Conservation (phyloP, 2,797 vertebrate species). For the Meriones psammophilus region DNA sequence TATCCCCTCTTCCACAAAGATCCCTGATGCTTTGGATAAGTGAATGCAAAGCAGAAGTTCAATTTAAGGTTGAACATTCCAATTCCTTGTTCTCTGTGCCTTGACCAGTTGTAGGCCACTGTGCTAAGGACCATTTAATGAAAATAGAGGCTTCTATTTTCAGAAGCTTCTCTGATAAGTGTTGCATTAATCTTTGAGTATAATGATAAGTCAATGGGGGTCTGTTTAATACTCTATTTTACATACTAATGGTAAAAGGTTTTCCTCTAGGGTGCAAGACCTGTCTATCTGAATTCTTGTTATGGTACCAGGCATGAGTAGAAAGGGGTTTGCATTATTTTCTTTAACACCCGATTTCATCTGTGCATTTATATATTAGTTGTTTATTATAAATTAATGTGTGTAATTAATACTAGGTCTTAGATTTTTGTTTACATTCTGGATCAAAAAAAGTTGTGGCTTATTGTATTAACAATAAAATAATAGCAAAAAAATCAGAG, state of each 20-base stretch:
- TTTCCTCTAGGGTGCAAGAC: background rate
- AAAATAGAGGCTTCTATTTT: background rate
- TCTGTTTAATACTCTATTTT: background rate
- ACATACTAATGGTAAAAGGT: background rate
- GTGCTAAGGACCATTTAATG: background rate
- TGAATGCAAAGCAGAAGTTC: background rate
- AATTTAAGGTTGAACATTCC: background rate
- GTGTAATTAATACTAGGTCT: background rate
- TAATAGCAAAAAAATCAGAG: background rate
- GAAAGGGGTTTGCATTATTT: background rate
- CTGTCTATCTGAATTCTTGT: background rate
- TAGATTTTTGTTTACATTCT: background rate
- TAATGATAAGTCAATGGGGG: background rate
- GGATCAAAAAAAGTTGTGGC: background rate
- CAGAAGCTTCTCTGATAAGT: background rate
- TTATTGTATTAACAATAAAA: background rate
- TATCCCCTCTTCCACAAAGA: background rate
- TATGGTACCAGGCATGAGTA: background rate
- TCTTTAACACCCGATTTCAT: background rate
- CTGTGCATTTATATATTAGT: background rate
- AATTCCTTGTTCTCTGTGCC: background rate
- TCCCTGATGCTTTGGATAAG: background rate
- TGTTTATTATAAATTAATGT: constrained; percentile 11
- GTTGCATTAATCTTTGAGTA: background rate
- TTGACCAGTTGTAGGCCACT: background rate